These are phyloP conservation scores for Macrophya annulata DNA, from an alignment of 2,888 invertebrate species.

Conservation along the genomic window DNA sequence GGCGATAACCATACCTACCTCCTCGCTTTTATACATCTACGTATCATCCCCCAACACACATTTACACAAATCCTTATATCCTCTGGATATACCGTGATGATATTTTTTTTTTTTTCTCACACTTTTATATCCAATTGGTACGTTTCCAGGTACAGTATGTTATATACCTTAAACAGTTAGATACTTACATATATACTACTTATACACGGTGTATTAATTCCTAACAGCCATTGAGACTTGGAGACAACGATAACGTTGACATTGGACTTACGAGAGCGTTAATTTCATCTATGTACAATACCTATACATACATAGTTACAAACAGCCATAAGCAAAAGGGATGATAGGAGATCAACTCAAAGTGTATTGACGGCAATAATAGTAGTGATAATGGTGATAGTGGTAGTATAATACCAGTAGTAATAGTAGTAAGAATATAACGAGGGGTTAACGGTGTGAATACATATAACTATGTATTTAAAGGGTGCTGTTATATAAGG, in stretches of 20 bases:
- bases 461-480: background rate
- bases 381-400: background rate
- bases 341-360: background rate
- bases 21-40: background rate
- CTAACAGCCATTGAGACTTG: background rate
- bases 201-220: background rate
- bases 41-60: background rate
- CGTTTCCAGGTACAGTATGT: background rate
- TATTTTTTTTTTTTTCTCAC: too few species aligned
- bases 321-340: background rate
- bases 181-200: background rate
- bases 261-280: background rate
- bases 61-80: too few species aligned
- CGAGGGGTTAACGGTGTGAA: background rate
- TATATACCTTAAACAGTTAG: background rate
- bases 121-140: too few species aligned
- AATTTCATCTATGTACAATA: background rate
- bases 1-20: background rate
- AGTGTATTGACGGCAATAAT: background rate
- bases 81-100: too few species aligned
- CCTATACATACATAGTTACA: too few species aligned
- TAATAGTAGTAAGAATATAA: conserved; percentile 15
- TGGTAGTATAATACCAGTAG: background rate
- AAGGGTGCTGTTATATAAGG: background rate
- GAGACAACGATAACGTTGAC: background rate